Evolutionary conservation across 2,888 invertebrate species (phyloP), one percentile per base, ranked within the genome.

Genomic region (Drosophila rellima): DNA sequence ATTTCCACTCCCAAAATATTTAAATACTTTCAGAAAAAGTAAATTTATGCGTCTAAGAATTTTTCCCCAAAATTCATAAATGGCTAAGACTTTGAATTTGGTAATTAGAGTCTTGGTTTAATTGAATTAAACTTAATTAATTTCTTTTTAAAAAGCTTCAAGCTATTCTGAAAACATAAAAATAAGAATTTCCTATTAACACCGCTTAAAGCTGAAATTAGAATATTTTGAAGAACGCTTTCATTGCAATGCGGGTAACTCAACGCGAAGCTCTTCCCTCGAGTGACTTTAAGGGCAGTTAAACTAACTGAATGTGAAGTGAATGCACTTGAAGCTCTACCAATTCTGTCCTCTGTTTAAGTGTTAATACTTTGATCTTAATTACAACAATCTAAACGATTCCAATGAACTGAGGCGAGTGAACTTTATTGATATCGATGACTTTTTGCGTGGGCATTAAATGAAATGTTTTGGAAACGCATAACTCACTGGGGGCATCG

Each of bases 321-420:
- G 13, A 18, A n/a, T 37, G 8, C 59, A 54, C 35, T 48, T 54
- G 51, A 51, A 37, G 15, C n/a, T 15, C 0, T 5, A 8, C 11
- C n/a, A 35, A 5, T 35, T 20, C 20, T n/a, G 2, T 8, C 4
- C 11, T n/a, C 4, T 39, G 26, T 29, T 52, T 52, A 29, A 39
- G 5, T 23, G 13, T 13, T 13, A 23, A 15, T 7, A 17, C 44
- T 31, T 15, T 31, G 15, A 63, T 64, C 70, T 85, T 85, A 85
- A 83, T 79, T 64, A 68, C 60, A 40, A 20, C 54, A n/a, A n/a
- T 37, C 63, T 73, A 83, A 83, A 69, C 63, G 70, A 37, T 77
- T 40, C 37, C 40, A 42, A 51, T 57, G 45, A 62, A 69, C 29
- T 42, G 48, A 3, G 29, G 7, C 0, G 45, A 51, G 20, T 31